phyloP scores from a whole-genome alignment of 1,140 invertebrate species.

The Dufourea novaeangliae region DNA sequence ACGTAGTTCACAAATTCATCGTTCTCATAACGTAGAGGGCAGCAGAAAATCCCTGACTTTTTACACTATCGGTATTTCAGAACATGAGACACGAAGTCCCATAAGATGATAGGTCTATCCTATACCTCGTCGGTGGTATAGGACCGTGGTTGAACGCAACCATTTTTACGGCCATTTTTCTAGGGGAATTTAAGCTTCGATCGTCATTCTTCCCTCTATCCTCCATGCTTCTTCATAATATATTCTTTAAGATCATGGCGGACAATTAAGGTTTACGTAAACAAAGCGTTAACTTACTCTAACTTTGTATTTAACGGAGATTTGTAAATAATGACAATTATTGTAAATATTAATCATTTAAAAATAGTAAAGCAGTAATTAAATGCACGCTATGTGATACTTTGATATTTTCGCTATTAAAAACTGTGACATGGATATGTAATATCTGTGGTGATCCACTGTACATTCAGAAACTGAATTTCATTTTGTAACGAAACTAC shows the following conservation, averaged over 20 bases:
- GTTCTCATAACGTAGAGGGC: no score
- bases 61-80: no score
- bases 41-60: no score
- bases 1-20: no score
- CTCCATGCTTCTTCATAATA: background rate
- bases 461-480: background rate
- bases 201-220: no score
- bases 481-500: background rate
- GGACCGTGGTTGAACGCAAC: no score
- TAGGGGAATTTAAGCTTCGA: no score
- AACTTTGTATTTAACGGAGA: constrained; percentile 1
- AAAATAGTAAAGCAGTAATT: background rate
- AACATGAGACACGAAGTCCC: no score
- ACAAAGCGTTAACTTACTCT: constrained; percentile 13
- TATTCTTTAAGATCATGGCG: constrained; percentile 18
- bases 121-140: no score
- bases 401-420: background rate
- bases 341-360: constrained; percentile 3
- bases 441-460: background rate
- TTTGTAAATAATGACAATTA: constrained; percentile 25
- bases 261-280: constrained; percentile 29
- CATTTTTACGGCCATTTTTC: no score
- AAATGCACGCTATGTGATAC: background rate
- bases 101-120: no score
- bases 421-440: background rate